Evolutionary conservation across 2,888 invertebrate species (phyloP), one percentile per base, ranked within the genome.

Genomic region (Rhingia campestris): DNA sequence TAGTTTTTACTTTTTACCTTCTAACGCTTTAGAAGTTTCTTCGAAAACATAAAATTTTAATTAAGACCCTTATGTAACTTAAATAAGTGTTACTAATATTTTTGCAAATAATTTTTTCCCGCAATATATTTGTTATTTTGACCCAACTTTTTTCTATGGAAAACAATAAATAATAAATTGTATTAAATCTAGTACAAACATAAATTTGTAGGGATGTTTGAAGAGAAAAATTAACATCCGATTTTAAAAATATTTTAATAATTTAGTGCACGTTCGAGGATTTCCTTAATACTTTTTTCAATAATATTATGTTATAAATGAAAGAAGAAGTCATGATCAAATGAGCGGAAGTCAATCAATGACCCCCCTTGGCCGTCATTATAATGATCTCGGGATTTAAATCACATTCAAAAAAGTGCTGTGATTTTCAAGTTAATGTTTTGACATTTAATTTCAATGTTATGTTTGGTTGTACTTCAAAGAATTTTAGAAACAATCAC

Each of bases 391-490:
- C 70, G 14, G 33, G 4, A 7, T 49, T 56, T 5, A 76, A 14
- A 14, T 66, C 22, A 14, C 72, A 82, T 49, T 64, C 64, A 63
- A 80, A 73, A 58, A 54, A 86, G 45, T 35, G 54, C 73, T 43
- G 51, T 67, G 37, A 82, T 66, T 67, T 80, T 82, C 9, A 51
- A 64, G 37, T 69, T 49, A 39, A 80, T 76, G 47, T 82, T 86
- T 59, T 67, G 54, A 61, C 70, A 74, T 86, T 49, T 41, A 69
- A 69, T 54, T 47, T 49, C 14, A 70, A 58, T 41, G 39, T 30
- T 61, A 54, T 51, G 49, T 43, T 77, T 64, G 37, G 53, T 47
- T 63, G 56, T 58, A 43, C 54, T 33, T 70, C 32, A 56, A 70
- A 39, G n/a, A 66, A 33, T 70, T 72, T 73, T 74, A 56, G 33